These are phyloP conservation scores for Apaloderma vittatum DNA, from an alignment of 2,113 vertebrate genomes.

Conservation along the genomic window DNA sequence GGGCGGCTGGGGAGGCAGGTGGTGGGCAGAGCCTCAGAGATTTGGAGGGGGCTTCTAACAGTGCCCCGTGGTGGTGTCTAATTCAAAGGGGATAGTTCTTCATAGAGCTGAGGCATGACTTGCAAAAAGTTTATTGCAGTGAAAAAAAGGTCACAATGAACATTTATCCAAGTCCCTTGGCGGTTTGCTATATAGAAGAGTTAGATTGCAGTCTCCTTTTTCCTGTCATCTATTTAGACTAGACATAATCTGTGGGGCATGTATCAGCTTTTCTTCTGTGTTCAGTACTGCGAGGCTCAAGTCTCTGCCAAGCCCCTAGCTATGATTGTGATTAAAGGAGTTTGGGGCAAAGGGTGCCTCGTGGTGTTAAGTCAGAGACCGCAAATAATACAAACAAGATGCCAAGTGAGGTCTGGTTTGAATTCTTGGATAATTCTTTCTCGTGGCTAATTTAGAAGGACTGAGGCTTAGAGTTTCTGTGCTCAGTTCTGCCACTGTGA, in stretches of 20 bases:
- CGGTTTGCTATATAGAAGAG: background rate
- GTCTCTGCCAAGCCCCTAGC: background rate
- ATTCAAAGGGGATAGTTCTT: background rate
- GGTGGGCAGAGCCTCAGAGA: background rate
- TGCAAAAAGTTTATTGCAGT: background rate
- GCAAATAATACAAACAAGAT: constrained; percentile 56
- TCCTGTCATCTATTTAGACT: background rate
- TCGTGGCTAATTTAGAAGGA: background rate
- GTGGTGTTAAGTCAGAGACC: constrained; percentile 44
- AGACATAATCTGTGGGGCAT: background rate
- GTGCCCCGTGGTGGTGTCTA: fast-evolving
- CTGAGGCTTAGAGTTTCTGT: constrained; percentile 1
- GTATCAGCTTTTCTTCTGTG: background rate
- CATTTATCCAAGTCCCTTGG: background rate
- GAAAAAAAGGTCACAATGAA: background rate
- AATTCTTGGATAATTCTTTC: constrained; percentile 12
- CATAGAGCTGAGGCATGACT: background rate
- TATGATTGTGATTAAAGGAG: constrained; percentile 25
- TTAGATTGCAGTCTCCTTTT: background rate
- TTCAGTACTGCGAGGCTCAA: background rate
- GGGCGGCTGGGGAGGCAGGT: background rate
- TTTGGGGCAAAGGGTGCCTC: constrained; percentile 29
- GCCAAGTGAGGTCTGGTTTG: background rate
- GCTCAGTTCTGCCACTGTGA: constrained; percentile 5
- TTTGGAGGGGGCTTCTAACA: background rate